Evolutionary conservation across 1,140 invertebrate genomes (phyloP), one percentile per base, ranked within the genome.

Genomic region (Hesperophylax magnus): DNA sequence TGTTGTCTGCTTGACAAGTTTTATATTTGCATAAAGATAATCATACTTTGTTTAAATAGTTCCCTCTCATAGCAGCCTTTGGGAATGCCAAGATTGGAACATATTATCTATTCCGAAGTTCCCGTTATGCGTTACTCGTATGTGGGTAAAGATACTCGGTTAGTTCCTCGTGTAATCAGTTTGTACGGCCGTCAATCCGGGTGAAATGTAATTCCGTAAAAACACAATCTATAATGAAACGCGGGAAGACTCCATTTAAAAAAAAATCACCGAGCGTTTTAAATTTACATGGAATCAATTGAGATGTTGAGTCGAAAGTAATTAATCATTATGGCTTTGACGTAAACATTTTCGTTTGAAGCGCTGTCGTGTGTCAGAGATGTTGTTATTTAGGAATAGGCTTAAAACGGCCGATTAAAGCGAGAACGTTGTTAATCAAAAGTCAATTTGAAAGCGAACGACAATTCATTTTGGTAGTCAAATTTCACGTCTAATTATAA

Each of bases 401-500:
- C 39, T 52, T 71, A 71, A 71, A 71, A 71, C n/a, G 67, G n/a
- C 18, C 39, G 67, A 71, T 71, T 71, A 52, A 71, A 47, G 67
- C 63, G 8, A 39, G 63, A 27, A 24, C 34, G 22, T 53, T 52
- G 67, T 71, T 71, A 71, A 71, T 71, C 67, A 71, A 71, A 67
- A 17, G 67, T 20, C 67, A 18, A 52, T 71, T 71, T 71, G 67
- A 71, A 34, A 71, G 63, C 15, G 22, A 69, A 69, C 65, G 65
- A 69, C 65, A 47, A 69, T 71, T 71, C 67, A 71, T 71, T 71
- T 71, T 71, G 67, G 39, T 39, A 71, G 67, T 71, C 67, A 71
- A 67, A 67, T 71, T 71, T 71, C 39, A 20, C 67, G 18, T 24
- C 67, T 47, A 71, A 71, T 71, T 71, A 71, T 14, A 22, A 61